A percentile compares a stretch with the other conserved stretches of the same genome.
Evolutionary conservation across 2,888 invertebrate genomes (phyloP).

Genomic region (Aphidoletes aphidimyza): DNA sequence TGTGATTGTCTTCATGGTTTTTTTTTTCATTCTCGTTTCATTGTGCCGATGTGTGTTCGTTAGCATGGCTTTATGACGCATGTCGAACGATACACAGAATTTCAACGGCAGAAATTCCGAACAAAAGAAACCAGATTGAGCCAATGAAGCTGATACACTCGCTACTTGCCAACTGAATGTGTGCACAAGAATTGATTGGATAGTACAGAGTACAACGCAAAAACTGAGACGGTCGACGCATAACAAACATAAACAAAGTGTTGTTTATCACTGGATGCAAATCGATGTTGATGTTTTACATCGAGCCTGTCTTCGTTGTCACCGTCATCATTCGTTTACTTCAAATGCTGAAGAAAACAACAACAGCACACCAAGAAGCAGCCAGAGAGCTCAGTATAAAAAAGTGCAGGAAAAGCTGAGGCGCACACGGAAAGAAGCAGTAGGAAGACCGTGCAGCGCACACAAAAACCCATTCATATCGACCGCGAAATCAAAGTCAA

Average conservation of each 20-base stretch:
- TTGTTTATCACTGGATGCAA: neutral
- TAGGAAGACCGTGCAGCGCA: neutral
- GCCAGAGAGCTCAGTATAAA: too few relatives aligned
- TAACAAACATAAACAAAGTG: neutral
- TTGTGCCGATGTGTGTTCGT: neutral
- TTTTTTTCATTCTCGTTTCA: too few relatives aligned
- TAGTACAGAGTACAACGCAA: too few relatives aligned
- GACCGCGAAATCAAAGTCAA: slow-evolving; percentile 34
- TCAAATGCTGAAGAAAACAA: neutral
- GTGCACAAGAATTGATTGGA: neutral
- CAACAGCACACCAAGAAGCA: too few relatives aligned
- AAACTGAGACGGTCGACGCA: neutral
- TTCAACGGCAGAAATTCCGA: neutral
- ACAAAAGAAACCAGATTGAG: neutral
- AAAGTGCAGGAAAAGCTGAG: neutral
- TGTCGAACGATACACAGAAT: neutral
- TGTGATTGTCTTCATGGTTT: neutral
- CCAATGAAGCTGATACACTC: neutral
- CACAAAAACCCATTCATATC: neutral
- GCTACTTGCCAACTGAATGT: neutral
- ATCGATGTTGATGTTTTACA: slow-evolving; percentile 39
- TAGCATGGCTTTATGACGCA: neutral
- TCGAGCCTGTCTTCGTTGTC: neutral
- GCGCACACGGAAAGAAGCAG: neutral
- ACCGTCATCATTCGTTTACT: slow-evolving; percentile 19